phyloP scores from a whole-genome alignment of 2,888 invertebrate genomes.

The Clusia tigrina region DNA sequence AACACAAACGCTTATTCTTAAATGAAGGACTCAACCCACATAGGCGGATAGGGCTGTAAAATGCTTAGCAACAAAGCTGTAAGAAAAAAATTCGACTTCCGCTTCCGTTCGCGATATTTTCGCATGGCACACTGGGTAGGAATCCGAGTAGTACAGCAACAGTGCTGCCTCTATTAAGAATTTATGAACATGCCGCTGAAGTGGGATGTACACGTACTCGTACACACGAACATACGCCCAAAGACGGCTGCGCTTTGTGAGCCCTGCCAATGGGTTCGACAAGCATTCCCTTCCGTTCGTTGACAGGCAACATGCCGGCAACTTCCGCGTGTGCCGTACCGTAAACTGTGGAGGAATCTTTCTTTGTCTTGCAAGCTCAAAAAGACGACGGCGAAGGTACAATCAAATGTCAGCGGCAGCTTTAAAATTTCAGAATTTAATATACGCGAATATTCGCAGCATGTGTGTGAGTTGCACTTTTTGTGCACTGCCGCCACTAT shows the following conservation, averaged over 20 bases:
- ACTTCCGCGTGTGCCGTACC: not conserved
- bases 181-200: not conserved
- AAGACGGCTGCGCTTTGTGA: not conserved
- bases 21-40: no score
- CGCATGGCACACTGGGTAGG: no score
- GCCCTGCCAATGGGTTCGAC: not conserved
- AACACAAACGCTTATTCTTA: no score
- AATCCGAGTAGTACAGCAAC: not conserved
- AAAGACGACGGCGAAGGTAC: not conserved
- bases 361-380: not conserved
- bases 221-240: not conserved
- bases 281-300: not conserved
- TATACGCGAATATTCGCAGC: not conserved
- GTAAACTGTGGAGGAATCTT: no score
- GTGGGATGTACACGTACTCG: not conserved
- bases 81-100: slow-evolving; percentile 33
- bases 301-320: not conserved
- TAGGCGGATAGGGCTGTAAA: slow-evolving; percentile 9
- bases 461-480: not conserved
- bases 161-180: no score
- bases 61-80: slow-evolving; percentile 30
- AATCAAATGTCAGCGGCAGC: not conserved
- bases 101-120: slow-evolving; percentile 19
- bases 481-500: not conserved
- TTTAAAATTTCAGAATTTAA: not conserved